Percentiles rank a stretch among this genome's conserved stretches.
phyloP scores from a whole-genome alignment of 1,140 invertebrate genomes.

The Triops cancriformis region DNA sequence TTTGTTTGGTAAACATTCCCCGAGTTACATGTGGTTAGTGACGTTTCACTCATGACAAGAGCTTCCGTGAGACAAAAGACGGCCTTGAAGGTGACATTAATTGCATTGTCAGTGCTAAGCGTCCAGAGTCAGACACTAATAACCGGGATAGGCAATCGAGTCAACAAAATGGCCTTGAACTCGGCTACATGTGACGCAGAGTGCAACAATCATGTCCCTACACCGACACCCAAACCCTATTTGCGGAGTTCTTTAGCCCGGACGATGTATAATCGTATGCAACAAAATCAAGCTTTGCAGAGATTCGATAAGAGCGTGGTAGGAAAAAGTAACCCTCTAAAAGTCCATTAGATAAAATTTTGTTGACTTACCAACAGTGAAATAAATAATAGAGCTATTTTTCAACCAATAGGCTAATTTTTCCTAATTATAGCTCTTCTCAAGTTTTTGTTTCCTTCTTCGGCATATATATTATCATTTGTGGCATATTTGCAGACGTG shows the following conservation, averaged over 20 bases:
- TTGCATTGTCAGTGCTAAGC: background rate
- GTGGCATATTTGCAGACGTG: no score
- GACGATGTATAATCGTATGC: constrained; percentile 57
- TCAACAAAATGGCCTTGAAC: background rate
- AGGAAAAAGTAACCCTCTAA: constrained; percentile 35
- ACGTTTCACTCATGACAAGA: background rate
- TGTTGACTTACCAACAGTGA: background rate
- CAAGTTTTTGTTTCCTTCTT: no score
- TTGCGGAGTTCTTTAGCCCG: constrained; percentile 53
- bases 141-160: background rate
- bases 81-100: background rate
- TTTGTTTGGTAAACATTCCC: background rate
- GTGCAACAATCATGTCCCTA: background rate
- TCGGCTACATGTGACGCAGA: background rate
- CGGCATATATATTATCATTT: no score
- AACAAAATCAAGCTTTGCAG: constrained; percentile 53
- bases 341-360: background rate
- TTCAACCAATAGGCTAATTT: no score
- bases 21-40: no score
- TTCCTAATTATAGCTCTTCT: no score
- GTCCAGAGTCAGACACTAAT: background rate
- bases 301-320: constrained; percentile 56
- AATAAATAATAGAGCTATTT: no score
- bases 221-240: constrained; percentile 3
- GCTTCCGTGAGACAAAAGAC: background rate